Percentiles rank a stretch among this genome's conserved stretches.
phyloP scores from a whole-genome alignment of 92 coral and sea anemone genomes.

The Porites rus region DNA sequence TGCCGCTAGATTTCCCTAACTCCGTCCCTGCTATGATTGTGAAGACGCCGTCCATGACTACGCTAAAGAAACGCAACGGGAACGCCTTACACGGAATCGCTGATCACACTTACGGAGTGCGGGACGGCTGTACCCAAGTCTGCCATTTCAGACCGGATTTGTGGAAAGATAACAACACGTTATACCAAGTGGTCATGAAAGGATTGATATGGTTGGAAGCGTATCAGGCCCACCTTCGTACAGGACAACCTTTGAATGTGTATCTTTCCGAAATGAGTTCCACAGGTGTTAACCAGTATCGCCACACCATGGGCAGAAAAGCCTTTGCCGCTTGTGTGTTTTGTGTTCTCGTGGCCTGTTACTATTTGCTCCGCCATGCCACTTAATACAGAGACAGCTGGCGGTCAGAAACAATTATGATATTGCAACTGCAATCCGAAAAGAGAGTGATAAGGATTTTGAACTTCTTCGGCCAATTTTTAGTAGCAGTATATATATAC shows the following conservation, averaged over 20 bases:
- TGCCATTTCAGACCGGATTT: conserved; percentile 75
- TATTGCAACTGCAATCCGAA: too few species aligned
- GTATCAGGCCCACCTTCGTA: conserved; percentile 74
- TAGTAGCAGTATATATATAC: too few species aligned
- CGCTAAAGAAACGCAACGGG: conserved; percentile 46
- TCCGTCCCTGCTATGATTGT: conserved; percentile 81
- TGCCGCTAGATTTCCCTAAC: conserved; percentile 83
- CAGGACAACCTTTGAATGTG: conserved; percentile 61
- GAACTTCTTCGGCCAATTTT: too few species aligned
- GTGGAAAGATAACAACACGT: conserved; percentile 76
- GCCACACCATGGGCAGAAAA: too few species aligned
- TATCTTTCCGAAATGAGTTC: conserved; percentile 62
- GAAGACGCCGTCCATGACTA: conserved; percentile 53
- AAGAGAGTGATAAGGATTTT: too few species aligned
- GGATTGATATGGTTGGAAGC: conserved; percentile 91
- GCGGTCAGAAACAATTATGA: too few species aligned
- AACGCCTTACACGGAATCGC: background rate
- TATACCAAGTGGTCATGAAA: conserved; percentile 84
- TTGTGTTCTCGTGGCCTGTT: background rate
- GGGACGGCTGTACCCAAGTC: conserved; percentile 64
- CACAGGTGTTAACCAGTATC: background rate
- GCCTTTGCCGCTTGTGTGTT: too few species aligned
- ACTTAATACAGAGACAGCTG: too few species aligned
- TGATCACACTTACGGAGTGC: conserved; percentile 54
- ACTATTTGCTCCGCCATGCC: background rate